Base-by-base conservation (phyloP, 2,113 vertebrate species). In the Sinocyclocheilus anshuiensis region DNA sequence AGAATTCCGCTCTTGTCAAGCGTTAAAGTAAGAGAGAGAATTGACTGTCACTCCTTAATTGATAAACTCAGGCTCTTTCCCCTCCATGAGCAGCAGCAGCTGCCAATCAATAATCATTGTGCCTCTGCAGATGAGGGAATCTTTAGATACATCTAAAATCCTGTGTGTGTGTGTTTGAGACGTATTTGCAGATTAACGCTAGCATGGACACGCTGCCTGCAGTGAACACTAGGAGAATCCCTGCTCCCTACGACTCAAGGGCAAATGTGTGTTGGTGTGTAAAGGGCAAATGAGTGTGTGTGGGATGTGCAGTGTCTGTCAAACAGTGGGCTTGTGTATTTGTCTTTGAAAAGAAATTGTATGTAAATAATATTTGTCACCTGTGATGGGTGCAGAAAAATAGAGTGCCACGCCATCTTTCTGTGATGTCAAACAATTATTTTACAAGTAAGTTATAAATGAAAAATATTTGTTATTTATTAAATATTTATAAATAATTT, bases 1-100 rank as follows among this genome's bases (percentile, higher is more conserved):
- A 91, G 89, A 89, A 91, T 92, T 92, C 90, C 33, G 6, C n/a
- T 80, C 90, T 78, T 89, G 93, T 93, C 91, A 20, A 76, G 89
- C 87, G 87, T 88, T 91, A 91, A 94, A 94, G 93, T 91, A 92
- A 90, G 88, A 87, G 90, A 94, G 93, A 90, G 92, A 95, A 96
- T 95, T 96, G 95, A 92, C 94, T 96, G 95, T 95, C 95, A 95
- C 94, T 93, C 94, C 93, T 93, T 96, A 96, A 97, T 97, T 95
- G 96, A 97, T 96, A 95, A 96, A 97, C 95, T 95, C 93, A 89
- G 90, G 89, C 90, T 89, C 92, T 89, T 83, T 90, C 93, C 93
- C 92, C 67, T 63, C 36, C 20, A 85, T 87, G 88, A 77, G 72
- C 85, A 77, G 26, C 6, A 87, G 92, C 91, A 89, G 90, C 92